Percentiles rank a stretch among this genome's conserved stretches.
phyloP scores from a whole-genome alignment of 2,113 vertebrate species.

The Lepisosteus oculatus region DNA sequence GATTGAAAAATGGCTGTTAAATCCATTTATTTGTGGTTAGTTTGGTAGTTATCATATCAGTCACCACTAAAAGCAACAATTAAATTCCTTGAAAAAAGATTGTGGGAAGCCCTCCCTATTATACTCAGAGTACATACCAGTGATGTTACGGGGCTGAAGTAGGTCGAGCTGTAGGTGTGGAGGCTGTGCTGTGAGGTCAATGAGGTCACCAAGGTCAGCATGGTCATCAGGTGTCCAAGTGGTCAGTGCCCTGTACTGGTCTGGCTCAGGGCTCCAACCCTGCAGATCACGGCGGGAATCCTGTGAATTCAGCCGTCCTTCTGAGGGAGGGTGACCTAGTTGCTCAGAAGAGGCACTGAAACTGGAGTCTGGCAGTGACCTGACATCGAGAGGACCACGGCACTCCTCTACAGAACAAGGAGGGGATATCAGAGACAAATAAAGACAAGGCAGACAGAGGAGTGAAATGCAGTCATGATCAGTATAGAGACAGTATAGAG shows the following conservation, averaged over 20 bases:
- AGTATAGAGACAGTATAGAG: no score
- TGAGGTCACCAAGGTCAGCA: conserved; percentile 41
- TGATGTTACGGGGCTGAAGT: conserved; percentile 68
- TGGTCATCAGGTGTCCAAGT: conserved; percentile 50
- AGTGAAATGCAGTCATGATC: no score
- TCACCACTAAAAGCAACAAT: no score
- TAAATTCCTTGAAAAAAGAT: no score
- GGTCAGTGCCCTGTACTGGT: conserved; percentile 49
- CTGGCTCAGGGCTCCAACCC: conserved; percentile 68
- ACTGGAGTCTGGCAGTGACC: conserved; percentile 55
- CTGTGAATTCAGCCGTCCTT: conserved; percentile 48
- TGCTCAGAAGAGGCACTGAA: conserved; percentile 61
- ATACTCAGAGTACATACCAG: conserved; percentile 55
- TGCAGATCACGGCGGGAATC: conserved; percentile 41
- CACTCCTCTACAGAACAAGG: conserved; percentile 62
- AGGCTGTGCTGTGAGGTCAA: conserved; percentile 31
- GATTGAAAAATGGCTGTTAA: no score
- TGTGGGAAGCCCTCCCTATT: not conserved
- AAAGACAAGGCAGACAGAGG: no score
- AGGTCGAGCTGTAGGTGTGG: conserved; percentile 77
- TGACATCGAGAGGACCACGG: conserved; percentile 69
- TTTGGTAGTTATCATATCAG: no score
- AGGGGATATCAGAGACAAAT: not conserved
- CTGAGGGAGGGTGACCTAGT: conserved; percentile 48
- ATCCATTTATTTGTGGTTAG: no score